A percentile compares a stretch with the other conserved stretches of the same genome.
phyloP scores from a whole-genome alignment of 2,888 invertebrate genomes.

The Fragum fragum region DNA sequence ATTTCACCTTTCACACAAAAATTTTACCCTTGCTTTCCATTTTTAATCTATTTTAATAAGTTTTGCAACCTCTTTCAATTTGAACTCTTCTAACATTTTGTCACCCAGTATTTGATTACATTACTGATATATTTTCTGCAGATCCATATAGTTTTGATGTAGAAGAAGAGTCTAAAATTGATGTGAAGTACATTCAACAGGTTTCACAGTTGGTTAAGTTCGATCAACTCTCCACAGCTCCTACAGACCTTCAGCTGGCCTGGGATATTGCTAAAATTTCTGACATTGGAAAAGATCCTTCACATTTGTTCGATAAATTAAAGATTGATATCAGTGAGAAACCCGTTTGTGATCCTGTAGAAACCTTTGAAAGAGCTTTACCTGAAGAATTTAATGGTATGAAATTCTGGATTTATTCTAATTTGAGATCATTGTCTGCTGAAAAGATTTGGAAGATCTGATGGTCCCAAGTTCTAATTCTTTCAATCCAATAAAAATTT shows the following conservation, averaged over 20 bases:
- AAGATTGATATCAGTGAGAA: neutral
- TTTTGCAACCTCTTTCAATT: too few relatives aligned
- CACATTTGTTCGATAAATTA: slow-evolving; percentile 15
- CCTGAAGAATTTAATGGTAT: slow-evolving; percentile 21
- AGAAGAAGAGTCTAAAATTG: neutral
- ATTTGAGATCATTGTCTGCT: too few relatives aligned
- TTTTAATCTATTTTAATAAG: too few relatives aligned
- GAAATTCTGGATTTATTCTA: too few relatives aligned
- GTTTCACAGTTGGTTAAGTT: neutral
- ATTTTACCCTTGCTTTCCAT: too few relatives aligned
- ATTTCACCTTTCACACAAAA: too few relatives aligned
- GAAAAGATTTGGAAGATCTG: too few relatives aligned
- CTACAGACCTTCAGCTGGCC: slow-evolving; percentile 31
- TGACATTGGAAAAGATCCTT: slow-evolving; percentile 30
- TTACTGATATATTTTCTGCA: neutral
- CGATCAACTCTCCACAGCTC: slow-evolving; percentile 16
- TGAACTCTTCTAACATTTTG: too few relatives aligned
- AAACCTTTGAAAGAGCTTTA: slow-evolving; percentile 9
- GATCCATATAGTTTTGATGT: slow-evolving; percentile 9
- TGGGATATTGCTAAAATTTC: slow-evolving; percentile 46
- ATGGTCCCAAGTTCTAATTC: too few relatives aligned
- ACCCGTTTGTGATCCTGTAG: neutral
- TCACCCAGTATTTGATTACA: too few relatives aligned
- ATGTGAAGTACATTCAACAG: neutral
- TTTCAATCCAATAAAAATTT: too few relatives aligned